phyloP scores from a whole-genome alignment of 2,113 vertebrate species.

The Scomber scombrus region DNA sequence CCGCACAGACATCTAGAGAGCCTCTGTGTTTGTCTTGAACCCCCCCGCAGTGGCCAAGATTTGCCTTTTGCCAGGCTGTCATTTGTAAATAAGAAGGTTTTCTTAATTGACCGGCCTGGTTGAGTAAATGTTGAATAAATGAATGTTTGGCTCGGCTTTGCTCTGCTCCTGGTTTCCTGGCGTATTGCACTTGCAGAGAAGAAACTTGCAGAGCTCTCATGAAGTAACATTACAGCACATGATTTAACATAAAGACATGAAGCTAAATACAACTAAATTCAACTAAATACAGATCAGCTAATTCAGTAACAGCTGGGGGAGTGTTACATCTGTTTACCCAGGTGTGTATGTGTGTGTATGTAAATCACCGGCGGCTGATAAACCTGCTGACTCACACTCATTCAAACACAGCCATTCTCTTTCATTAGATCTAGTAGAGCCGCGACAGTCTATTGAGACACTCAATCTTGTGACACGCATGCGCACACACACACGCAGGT shows the following conservation, averaged over 20 bases:
- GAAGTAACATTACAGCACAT: background rate
- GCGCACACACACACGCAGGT: background rate
- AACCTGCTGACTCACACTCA: conserved; percentile 21
- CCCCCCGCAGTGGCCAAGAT: conserved; percentile 21
- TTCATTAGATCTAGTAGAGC: conserved; percentile 9
- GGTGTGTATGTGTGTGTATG: conserved; percentile 15
- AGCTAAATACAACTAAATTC: too few relatives aligned
- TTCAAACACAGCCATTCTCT: background rate
- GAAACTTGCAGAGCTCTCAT: background rate
- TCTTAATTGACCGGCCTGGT: conserved; percentile 46
- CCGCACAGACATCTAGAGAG: conserved; percentile 48
- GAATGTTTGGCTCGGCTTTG: conserved; percentile 32
- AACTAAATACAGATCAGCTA: background rate
- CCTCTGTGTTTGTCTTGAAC: conserved; percentile 52
- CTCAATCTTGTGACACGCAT: background rate
- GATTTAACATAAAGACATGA: background rate
- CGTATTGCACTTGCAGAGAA: background rate
- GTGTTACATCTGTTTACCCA: background rate
- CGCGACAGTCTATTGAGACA: background rate
- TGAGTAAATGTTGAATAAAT: conserved; percentile 39
- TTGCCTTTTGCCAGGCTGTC: conserved; percentile 45
- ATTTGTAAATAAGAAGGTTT: conserved; percentile 49
- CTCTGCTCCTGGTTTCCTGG: conserved; percentile 10
- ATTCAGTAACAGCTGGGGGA: background rate
- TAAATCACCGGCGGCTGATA: background rate